phyloP scores from a whole-genome alignment of 2,113 vertebrate species.

The Pleuronectes platessa region DNA sequence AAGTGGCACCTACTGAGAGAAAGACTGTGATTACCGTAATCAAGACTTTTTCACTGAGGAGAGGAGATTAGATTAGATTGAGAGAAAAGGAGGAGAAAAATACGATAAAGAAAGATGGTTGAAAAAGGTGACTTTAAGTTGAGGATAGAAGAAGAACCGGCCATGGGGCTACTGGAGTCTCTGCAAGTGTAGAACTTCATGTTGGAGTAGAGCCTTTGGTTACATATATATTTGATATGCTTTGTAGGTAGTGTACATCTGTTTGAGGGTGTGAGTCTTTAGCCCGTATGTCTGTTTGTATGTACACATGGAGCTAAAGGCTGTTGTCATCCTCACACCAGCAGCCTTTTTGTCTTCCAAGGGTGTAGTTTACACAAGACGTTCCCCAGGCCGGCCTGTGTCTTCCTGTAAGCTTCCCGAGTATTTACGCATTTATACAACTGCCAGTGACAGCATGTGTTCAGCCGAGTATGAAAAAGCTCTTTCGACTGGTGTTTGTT shows the following conservation, averaged over 20 bases:
- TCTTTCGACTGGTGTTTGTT: conserved; percentile 45
- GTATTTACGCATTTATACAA: conserved; percentile 47
- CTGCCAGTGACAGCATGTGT: conserved; percentile 41
- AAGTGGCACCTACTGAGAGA: conserved; percentile 60
- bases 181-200: background rate
- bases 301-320: background rate
- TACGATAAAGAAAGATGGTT: background rate
- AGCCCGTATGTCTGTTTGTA: background rate
- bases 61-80: conserved; percentile 15
- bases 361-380: conserved; percentile 20
- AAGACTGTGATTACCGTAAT: conserved; percentile 75
- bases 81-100: background rate
- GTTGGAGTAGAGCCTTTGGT: conserved; percentile 18
- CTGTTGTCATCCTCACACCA: background rate
- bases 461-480: conserved; percentile 46
- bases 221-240: background rate
- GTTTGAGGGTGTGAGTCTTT: no score
- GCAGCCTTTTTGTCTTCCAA: background rate
- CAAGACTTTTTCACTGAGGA: conserved; percentile 56
- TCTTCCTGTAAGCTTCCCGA: conserved; percentile 19
- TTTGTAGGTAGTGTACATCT: no score
- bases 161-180: background rate
- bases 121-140: no score
- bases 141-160: background rate
- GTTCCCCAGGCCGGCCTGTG: conserved; percentile 19